Conservation (phyloP, 2,797 vertebrate species). For the Characodon lateralis region DNA sequence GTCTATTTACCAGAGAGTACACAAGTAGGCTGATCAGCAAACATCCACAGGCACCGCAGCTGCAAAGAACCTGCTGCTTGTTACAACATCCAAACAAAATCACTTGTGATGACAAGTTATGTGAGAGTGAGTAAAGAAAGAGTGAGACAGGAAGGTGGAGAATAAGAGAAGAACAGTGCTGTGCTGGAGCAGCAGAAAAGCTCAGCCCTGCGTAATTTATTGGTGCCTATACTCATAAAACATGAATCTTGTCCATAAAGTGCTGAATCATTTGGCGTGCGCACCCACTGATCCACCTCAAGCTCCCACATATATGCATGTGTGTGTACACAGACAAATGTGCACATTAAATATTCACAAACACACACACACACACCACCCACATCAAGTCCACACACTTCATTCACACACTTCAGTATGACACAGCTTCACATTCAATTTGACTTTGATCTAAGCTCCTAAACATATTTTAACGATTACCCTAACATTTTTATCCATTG, state of each 20-base stretch:
- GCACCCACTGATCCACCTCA: conserved; percentile 55
- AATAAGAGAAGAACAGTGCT: conserved; percentile 1
- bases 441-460: neutral
- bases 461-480: conserved; percentile 8
- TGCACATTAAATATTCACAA: conserved; percentile 24
- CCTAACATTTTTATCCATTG: neutral
- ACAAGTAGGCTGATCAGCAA: conserved; percentile 30
- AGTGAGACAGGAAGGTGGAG: conserved; percentile 1
- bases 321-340: conserved; percentile 44
- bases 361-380: conserved; percentile 18
- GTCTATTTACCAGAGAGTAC: conserved; percentile 13
- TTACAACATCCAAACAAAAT: conserved; percentile 24
- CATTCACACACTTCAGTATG: conserved; percentile 17
- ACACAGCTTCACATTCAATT: conserved; percentile 19
- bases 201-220: conserved; percentile 63
- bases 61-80: conserved; percentile 1
- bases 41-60: conserved; percentile 21
- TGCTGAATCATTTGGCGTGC: conserved; percentile 71
- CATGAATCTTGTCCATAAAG: conserved; percentile 76
- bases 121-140: conserved; percentile 9
- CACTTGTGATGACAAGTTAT: conserved; percentile 22
- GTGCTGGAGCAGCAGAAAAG: conserved; percentile 60
- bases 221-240: conserved; percentile 72
- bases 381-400: conserved; percentile 35
- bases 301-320: conserved; percentile 52